Evolutionary conservation across 2,888 invertebrate species (phyloP).

Genomic region (Lycocerus yunnanus): DNA sequence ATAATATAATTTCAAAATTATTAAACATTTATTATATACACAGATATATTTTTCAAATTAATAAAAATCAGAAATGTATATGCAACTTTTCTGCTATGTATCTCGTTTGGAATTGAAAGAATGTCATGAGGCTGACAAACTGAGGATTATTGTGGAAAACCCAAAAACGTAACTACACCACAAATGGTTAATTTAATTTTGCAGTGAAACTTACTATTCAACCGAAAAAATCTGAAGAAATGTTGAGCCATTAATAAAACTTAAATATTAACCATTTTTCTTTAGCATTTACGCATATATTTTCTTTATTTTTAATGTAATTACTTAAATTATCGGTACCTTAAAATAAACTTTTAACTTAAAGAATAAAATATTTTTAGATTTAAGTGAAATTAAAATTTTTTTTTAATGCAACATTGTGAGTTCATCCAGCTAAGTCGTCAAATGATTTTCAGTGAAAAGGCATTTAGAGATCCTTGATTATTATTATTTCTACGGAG

Average conservation of each 20-base stretch:
- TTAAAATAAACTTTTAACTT: background rate
- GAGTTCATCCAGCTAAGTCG: background rate
- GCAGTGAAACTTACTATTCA: background rate
- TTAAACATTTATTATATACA: no score
- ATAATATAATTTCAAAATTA: no score
- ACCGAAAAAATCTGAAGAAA: background rate
- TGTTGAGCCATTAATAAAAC: background rate
- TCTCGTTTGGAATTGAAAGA: no score
- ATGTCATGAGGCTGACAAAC: background rate
- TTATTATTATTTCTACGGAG: background rate
- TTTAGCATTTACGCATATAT: background rate
- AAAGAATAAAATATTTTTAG: no score
- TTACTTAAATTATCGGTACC: background rate
- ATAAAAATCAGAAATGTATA: no score
- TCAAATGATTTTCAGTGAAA: background rate
- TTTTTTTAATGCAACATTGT: background rate
- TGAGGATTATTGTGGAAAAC: background rate
- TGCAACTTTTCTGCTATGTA: no score
- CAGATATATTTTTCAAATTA: no score
- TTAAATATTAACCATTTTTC: no score
- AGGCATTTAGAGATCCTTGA: background rate
- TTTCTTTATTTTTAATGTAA: background rate
- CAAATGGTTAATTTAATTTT: background rate
- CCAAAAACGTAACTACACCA: background rate
- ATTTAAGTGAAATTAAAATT: background rate